Base-by-base conservation (phyloP, 2,113 vertebrate genomes). In the Sander vitreus region DNA sequence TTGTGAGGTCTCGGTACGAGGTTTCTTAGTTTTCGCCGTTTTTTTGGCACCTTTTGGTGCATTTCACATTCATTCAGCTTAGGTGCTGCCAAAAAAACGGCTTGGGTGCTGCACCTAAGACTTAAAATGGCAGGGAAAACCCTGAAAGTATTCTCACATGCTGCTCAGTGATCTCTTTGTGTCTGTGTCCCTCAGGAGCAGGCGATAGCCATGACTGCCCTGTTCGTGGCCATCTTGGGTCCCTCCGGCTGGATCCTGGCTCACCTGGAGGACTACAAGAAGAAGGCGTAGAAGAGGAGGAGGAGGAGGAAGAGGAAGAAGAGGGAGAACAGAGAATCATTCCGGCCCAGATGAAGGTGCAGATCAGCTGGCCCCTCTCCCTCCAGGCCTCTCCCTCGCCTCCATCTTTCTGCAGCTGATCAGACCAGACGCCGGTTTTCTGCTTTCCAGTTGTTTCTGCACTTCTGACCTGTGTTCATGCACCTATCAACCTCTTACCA, bases 231-330 rank as follows among this genome's bases (percentile, higher is more conserved):
- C 64, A 80, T 89, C 57, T 63, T 92, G 64, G 84, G 63, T 45
- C 91, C 91, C 2, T 91, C 87, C 1, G 23, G 89, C 76, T 92
- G 91, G 91, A 6, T 92, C 0, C 84, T 92, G 84, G 18, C 80
- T 73, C 91, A 92, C 77, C 72, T 92, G 72, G 91, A 91, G 53
- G 88, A 92, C 77, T 92, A 92, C 74, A 92, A 91, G 84, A 75
- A 84, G 39, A 81, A 45, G 27, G 0, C 63, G 48, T 85, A 89
- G 59, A 69, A 11, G 57, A 48, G 19, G 66, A 66, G 3, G 55
- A 70, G 25, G 43, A 63, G 19, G 47, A 36, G 3, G 50, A 19
- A 8, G 36, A 76, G 0, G 47, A 47, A 10, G 23, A 78, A 4
- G 62, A 70, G 6, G 18, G 45, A 36, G 21, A 33, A 1, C 30